Conservation (phyloP, 2,888 invertebrate species). For the Drosophila prostipennis region DNA sequence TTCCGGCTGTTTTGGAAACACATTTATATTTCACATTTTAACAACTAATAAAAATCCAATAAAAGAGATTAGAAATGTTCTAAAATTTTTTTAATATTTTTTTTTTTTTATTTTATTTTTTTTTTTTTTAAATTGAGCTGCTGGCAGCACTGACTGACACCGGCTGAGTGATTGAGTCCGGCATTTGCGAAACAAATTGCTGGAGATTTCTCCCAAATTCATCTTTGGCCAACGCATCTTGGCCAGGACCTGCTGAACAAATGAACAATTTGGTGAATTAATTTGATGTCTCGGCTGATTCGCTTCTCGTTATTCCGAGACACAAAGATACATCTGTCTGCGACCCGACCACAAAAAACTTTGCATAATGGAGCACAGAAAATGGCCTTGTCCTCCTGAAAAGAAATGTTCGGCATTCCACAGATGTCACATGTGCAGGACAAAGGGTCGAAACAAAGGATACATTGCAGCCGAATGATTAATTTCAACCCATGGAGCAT, state of each 20-base stretch:
- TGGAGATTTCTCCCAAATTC: constrained; percentile 40
- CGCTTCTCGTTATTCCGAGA: constrained; percentile 30
- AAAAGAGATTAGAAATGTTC: no score
- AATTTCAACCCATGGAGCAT: constrained; percentile 40
- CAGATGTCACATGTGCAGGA: constrained; percentile 43
- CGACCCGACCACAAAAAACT: constrained; percentile 16
- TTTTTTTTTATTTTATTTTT: no score
- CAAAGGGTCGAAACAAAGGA: constrained; percentile 34
- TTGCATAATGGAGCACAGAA: constrained; percentile 34
- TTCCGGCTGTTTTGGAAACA: no score
- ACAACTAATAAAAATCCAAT: no score
- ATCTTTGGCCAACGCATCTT: constrained; percentile 5
- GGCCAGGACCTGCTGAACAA: constrained; percentile 21
- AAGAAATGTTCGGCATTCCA: constrained; percentile 22
- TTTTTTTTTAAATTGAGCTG: no score
- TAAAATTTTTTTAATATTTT: no score
- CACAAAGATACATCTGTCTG: constrained; percentile 42
- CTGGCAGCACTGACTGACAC: constrained; percentile 9
- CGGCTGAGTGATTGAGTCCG: constrained; percentile 59
- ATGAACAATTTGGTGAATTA: constrained; percentile 44
- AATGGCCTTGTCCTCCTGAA: constrained; percentile 26
- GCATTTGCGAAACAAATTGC: constrained; percentile 60
- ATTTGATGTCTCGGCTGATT: constrained; percentile 47
- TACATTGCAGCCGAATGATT: constrained; percentile 40
- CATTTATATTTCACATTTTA: no score